Conservation (phyloP, 2,797 vertebrate species). For the Astyanax mexicanus region DNA sequence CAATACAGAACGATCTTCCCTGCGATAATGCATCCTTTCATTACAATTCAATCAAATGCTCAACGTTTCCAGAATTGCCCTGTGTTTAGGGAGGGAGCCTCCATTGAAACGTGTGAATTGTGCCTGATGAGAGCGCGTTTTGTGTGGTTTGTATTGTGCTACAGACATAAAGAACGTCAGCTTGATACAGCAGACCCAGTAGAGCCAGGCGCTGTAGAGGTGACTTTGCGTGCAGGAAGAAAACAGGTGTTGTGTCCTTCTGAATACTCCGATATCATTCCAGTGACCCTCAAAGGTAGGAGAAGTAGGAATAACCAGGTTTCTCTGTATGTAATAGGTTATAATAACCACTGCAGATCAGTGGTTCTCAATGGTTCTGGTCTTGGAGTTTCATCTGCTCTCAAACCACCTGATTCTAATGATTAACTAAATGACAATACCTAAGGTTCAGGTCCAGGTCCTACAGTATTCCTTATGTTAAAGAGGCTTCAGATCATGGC, state of each 20-base stretch:
- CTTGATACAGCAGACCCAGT: conserved; percentile 26
- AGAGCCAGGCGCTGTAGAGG: conserved; percentile 16
- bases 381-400: no score
- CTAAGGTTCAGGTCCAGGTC: no score
- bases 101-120: conserved; percentile 26
- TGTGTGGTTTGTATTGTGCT: not conserved
- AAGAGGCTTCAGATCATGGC: no score
- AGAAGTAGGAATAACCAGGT: no score
- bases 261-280: conserved; percentile 13
- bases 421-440: no score
- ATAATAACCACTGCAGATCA: no score
- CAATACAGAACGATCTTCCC: conserved; percentile 37
- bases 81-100: conserved; percentile 24
- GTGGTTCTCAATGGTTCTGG: not conserved
- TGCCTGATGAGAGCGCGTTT: not conserved
- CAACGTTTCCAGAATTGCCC: conserved; percentile 28
- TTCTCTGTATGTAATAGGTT: not conserved
- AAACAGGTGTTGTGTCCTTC: conserved; percentile 11
- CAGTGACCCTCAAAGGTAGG: conserved; percentile 1
- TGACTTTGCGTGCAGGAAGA: conserved; percentile 17
- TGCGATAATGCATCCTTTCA: conserved; percentile 41
- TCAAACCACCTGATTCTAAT: no score
- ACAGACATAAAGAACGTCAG: conserved; percentile 4
- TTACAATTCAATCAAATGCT: conserved; percentile 42
- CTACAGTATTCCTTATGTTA: no score